Base-by-base conservation (phyloP, 2,113 vertebrate genomes). In the Rhinoderma darwinii region DNA sequence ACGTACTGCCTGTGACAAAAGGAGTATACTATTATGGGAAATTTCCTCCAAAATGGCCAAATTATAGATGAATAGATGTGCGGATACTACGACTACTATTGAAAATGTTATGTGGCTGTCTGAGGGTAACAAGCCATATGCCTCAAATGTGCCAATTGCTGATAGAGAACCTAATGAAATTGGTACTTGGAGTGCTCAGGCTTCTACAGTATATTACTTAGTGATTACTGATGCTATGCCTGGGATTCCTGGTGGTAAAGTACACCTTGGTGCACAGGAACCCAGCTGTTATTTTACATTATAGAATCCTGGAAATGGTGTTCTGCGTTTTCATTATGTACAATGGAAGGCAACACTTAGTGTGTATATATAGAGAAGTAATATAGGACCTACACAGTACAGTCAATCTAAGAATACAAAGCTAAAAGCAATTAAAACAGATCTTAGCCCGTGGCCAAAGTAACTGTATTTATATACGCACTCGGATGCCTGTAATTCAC, bases 361-460 rank as follows among this genome's bases (percentile, higher is more conserved):
- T 78, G 12, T 78, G 27, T 32, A 77, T 47, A 39, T 39, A 39
- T 39, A 41, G 22, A 2, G 41, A 80, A n/a, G 20, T 25, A 59
- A 80, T n/a, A 20, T 7, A 12, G 37, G 68, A 39, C 20, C 50
- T 25, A 15, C 51, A 59, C 30, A 41, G 50, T 56, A 18, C 32
- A 56, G 50, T 51, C 73, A 75, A 44, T 27, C 25, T 30, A 1
- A 75, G 41, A 39, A 44, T 27, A 75, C 73, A n/a, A 75, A 47
- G 73, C 73, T 44, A 75, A 75, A 75, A 75, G 73, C 73, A 75
- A 75, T 75, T 75, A 75, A 74, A 44, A 75, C 41, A 75, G 41
- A 47, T 43, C n/a, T 44, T 75, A 27, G 39, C 41, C 39, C 73
- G 8, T 30, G 41, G 73, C 41, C 73, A 75, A 47, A 75, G 35